These are phyloP conservation scores for Periphyllus acericola DNA, from an alignment of 2,888 invertebrate genomes.

Conservation along the genomic window DNA sequence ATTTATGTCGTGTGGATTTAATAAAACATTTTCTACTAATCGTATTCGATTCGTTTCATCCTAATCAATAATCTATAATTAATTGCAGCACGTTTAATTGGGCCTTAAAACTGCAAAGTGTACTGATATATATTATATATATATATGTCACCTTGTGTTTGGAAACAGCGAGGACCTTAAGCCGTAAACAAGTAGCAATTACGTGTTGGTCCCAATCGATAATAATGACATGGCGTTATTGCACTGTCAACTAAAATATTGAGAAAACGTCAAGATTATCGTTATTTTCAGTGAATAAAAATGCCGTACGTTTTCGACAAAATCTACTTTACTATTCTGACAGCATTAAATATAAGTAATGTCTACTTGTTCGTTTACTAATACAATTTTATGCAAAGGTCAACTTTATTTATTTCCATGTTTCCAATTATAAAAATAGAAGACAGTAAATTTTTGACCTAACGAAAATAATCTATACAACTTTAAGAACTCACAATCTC, in stretches of 20 bases:
- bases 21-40: no score
- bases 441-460: not conserved
- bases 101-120: not conserved
- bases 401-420: not conserved
- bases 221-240: not conserved
- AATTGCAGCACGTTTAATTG: not conserved
- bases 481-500: no score
- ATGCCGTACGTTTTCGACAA: not conserved
- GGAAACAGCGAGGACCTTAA: not conserved
- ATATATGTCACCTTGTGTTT: not conserved
- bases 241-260: not conserved
- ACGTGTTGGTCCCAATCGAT: not conserved
- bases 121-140: not conserved
- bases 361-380: not conserved
- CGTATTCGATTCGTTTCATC: no score
- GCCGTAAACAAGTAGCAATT: not conserved
- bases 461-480: not conserved
- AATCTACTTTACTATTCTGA: not conserved
- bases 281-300: not conserved
- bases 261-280: not conserved
- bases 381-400: not conserved
- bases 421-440: not conserved
- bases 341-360: not conserved
- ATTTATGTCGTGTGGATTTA: no score
- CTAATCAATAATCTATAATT: not conserved